Evolutionary conservation across 2,888 invertebrate genomes (phyloP).

Genomic region (Candidula unifasciata): DNA sequence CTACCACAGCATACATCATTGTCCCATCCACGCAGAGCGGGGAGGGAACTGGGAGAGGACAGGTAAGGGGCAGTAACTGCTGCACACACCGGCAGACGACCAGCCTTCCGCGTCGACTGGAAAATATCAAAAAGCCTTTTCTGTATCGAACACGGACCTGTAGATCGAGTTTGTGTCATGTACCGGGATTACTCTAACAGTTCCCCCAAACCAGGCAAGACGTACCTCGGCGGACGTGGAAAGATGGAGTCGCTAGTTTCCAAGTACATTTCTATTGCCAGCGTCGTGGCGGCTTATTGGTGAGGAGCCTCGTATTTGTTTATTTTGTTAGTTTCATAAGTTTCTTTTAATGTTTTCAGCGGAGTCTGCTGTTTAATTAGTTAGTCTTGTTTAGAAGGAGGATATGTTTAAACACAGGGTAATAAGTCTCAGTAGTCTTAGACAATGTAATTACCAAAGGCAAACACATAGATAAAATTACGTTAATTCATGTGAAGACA

Average conservation of each 20-base stretch:
- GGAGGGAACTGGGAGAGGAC: not conserved
- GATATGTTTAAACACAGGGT: too few relatives aligned
- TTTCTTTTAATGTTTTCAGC: too few relatives aligned
- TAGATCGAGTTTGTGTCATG: not conserved
- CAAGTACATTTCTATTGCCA: conserved; percentile 72
- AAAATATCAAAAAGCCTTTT: not conserved
- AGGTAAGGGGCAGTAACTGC: not conserved
- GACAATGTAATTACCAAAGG: too few relatives aligned
- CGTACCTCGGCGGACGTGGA: conserved; percentile 25
- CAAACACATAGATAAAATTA: too few relatives aligned
- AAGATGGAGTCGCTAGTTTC: conserved; percentile 70
- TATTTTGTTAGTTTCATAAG: too few relatives aligned
- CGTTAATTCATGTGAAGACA: too few relatives aligned
- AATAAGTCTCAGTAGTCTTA: too few relatives aligned
- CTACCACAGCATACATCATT: too few relatives aligned
- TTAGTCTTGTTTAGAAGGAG: too few relatives aligned
- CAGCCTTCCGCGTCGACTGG: not conserved
- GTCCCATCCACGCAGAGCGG: not conserved
- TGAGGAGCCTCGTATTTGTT: conserved; percentile 55
- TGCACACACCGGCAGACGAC: not conserved
- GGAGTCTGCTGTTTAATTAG: too few relatives aligned
- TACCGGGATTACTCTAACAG: not conserved
- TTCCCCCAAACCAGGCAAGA: not conserved
- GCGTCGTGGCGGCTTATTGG: conserved; percentile 75
- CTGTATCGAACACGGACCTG: too few relatives aligned